These are phyloP conservation scores for Pelecanoides urinatrix DNA, from an alignment of 2,113 vertebrate genomes.

Conservation along the genomic window DNA sequence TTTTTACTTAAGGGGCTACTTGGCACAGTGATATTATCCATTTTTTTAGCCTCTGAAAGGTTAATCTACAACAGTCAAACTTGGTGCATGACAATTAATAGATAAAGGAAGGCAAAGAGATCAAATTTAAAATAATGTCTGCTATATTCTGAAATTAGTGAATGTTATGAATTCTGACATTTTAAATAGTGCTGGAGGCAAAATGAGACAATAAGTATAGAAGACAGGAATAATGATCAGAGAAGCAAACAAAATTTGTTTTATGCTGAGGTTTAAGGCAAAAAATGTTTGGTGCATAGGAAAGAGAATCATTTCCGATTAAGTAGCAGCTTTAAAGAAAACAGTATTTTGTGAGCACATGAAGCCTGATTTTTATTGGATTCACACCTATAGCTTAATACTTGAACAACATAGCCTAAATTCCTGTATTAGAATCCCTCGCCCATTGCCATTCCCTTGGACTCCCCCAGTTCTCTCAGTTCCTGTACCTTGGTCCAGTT, in stretches of 20 bases:
- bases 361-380: neutral
- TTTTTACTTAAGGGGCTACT: neutral
- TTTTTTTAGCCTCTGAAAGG: neutral
- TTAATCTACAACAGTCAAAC: neutral
- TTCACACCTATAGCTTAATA: neutral
- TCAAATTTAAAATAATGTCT: neutral
- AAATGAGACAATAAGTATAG: neutral
- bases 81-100: neutral
- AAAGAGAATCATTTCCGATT: neutral
- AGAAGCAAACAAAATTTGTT: constrained; percentile 1
- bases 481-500: neutral
- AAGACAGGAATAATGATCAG: neutral
- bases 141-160: neutral
- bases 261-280: neutral
- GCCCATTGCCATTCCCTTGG: neutral
- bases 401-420: neutral
- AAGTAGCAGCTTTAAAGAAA: neutral
- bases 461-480: neutral
- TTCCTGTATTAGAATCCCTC: neutral
- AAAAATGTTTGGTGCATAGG: neutral
- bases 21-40: neutral
- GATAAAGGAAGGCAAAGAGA: neutral
- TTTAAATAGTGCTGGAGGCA: neutral
- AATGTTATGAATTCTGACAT: constrained; percentile 28
- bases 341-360: neutral